Percentiles rank a stretch among this genome's conserved stretches.
Evolutionary conservation across 2,113 vertebrate species (phyloP).

Genomic region (Ctenomys sociabilis): DNA sequence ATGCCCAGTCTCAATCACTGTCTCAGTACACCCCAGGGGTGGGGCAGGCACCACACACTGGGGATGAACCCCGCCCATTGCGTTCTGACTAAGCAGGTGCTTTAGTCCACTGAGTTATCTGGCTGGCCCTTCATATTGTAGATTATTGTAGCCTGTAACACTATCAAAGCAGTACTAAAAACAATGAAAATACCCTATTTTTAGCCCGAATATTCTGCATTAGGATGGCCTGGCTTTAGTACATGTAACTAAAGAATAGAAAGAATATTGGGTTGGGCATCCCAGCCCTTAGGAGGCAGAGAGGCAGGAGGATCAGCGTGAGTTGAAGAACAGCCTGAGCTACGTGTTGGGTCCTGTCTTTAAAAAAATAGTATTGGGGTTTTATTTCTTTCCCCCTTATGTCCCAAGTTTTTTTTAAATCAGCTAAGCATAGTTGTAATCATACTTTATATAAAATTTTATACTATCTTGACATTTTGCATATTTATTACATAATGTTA

Average conservation of each 20-base stretch:
- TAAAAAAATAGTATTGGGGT: not conserved
- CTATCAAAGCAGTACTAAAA: constrained; percentile 56
- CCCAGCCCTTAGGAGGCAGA: not conserved
- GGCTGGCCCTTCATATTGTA: not conserved
- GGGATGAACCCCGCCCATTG: too few species aligned
- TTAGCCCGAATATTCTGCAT: not conserved
- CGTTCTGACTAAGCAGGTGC: too few species aligned
- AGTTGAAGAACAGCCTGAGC: not conserved
- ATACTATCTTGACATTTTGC: constrained; percentile 50
- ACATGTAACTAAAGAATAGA: not conserved
- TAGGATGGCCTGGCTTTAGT: not conserved
- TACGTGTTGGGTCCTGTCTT: not conserved
- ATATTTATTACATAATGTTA: constrained; percentile 48
- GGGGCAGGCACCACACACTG: too few species aligned
- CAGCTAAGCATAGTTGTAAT: constrained; percentile 36
- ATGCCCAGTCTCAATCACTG: too few species aligned
- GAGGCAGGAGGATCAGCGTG: not conserved
- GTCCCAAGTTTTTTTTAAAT: not conserved
- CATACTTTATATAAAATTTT: constrained; percentile 5
- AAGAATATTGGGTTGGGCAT: not conserved
- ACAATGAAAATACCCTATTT: constrained; percentile 23
- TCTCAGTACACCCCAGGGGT: too few species aligned
- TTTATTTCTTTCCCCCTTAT: not conserved
- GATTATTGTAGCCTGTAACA: not conserved
- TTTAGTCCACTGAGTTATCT: too few species aligned